A percentile compares a stretch with the other conserved stretches of the same genome.
These are phyloP conservation scores for Steinernema scapterisci DNA, from an alignment of 2,888 invertebrate species.

Conservation along the genomic window DNA sequence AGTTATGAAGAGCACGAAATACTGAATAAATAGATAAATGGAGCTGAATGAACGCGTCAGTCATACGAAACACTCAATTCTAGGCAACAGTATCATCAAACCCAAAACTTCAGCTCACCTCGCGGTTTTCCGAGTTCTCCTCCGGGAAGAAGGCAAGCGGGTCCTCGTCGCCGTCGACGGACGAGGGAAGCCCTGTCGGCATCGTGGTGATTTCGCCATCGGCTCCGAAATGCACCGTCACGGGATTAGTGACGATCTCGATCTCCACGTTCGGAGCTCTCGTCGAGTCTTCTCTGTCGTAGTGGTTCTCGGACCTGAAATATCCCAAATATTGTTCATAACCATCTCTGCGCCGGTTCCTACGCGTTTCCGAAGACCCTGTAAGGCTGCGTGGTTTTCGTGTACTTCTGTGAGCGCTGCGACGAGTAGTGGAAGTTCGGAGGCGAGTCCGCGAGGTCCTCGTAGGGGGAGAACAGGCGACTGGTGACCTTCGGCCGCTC, in stretches of 20 bases:
- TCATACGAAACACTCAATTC: not conserved
- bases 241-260: conserved; percentile 7
- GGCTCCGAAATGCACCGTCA: conserved; percentile 5
- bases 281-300: conserved; percentile 12
- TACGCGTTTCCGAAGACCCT: conserved; percentile 1
- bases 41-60: too few species aligned
- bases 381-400: conserved; percentile 17
- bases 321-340: not conserved
- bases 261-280: not conserved
- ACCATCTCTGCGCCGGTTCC: not conserved
- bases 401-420: not conserved
- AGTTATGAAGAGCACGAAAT: too few species aligned
- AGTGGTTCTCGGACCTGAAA: conserved; percentile 20
- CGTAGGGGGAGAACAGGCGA: conserved; percentile 28
- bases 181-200: not conserved
- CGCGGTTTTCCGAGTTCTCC: not conserved
- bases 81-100: not conserved
- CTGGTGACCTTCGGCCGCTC: conserved; percentile 8
- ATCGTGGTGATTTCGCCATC: not conserved
- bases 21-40: too few species aligned
- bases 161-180: not conserved
- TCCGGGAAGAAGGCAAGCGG: conserved; percentile 11
- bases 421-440: conserved; percentile 29
- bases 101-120: not conserved
- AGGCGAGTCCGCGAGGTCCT: conserved; percentile 27